phyloP scores from a whole-genome alignment of 2,113 vertebrate species.

The Rafetus swinhoei region DNA sequence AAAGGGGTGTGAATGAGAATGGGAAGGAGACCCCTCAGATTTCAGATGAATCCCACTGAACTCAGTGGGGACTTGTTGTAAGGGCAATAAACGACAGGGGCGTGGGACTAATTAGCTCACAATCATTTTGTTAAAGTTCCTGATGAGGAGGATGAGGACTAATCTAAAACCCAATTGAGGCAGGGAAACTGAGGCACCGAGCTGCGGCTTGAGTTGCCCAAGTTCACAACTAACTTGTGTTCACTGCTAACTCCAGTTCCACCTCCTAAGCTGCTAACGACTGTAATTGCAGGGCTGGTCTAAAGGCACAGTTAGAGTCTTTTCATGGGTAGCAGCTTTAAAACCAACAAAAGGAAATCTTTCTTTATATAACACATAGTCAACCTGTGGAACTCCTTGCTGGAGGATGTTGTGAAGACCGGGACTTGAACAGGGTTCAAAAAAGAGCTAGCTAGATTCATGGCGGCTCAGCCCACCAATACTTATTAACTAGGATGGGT shows the following conservation, averaged over 20 bases:
- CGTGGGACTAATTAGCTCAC: background rate
- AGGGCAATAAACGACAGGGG: background rate
- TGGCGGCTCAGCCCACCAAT: too few relatives aligned
- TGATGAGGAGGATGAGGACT: background rate
- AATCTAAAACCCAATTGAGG: background rate
- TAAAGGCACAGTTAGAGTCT: background rate
- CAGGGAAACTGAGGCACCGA: background rate
- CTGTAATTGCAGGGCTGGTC: background rate
- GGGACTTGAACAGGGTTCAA: too few relatives aligned
- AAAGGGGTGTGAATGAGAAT: background rate
- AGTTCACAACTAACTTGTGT: background rate
- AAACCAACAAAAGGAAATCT: too few relatives aligned
- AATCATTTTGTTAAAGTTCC: background rate
- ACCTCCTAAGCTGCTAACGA: background rate
- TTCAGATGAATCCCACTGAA: background rate
- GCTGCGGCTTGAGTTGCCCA: background rate
- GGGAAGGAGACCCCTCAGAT: background rate
- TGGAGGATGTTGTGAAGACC: too few relatives aligned
- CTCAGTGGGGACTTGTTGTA: background rate
- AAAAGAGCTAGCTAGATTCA: too few relatives aligned
- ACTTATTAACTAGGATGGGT: too few relatives aligned
- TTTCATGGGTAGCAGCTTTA: background rate
- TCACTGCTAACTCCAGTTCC: background rate
- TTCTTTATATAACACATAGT: too few relatives aligned
- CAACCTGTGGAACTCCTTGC: too few relatives aligned